Conservation (phyloP, 2,888 invertebrate species). For the Diaperis boleti region DNA sequence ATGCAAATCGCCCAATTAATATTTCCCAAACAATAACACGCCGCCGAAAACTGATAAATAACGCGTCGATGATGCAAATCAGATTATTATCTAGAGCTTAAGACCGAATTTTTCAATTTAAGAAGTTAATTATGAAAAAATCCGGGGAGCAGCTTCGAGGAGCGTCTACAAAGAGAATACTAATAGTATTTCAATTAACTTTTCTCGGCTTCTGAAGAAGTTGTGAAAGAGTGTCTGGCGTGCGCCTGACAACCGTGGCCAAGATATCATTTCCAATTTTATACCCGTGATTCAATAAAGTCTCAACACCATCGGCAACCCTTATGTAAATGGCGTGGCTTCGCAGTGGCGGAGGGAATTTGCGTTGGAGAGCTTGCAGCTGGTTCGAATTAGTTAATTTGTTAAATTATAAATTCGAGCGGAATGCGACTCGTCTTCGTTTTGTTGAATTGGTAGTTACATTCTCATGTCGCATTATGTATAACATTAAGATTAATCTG, state of each 20-base stretch:
- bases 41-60: conserved; percentile 22
- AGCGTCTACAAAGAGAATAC: conserved; percentile 61
- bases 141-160: conserved; percentile 54
- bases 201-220: conserved; percentile 59
- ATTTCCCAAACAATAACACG: conserved; percentile 32
- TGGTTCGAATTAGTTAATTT: too few relatives aligned
- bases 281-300: conserved; percentile 64
- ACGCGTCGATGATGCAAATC: conserved; percentile 39
- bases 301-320: conserved; percentile 65
- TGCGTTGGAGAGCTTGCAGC: too few relatives aligned
- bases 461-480: too few relatives aligned
- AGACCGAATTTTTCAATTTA: conserved; percentile 57
- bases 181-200: conserved; percentile 64
- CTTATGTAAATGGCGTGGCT: conserved; percentile 52
- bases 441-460: too few relatives aligned
- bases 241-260: conserved; percentile 61
- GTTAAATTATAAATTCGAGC: too few relatives aligned
- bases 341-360: conserved; percentile 11
- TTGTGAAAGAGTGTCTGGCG: conserved; percentile 62
- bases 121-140: conserved; percentile 63
- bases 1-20: conserved; percentile 38
- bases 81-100: conserved; percentile 44
- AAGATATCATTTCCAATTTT: conserved; percentile 65
- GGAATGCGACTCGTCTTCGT: too few relatives aligned
- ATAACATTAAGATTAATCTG: too few relatives aligned